These are phyloP conservation scores for Cyprinodon tularosa DNA, from an alignment of 2,113 vertebrate species.

Conservation along the genomic window DNA sequence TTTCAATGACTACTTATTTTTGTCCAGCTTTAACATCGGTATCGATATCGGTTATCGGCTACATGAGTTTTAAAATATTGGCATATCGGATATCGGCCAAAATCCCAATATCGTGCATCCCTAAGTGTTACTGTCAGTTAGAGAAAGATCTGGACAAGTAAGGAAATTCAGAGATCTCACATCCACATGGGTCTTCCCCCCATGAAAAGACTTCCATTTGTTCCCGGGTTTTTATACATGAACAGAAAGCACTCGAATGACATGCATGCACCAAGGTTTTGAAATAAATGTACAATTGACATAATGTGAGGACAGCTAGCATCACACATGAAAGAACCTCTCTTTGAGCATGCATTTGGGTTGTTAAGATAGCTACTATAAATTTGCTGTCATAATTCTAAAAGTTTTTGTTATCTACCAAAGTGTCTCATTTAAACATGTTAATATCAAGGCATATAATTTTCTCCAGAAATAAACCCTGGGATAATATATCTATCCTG, in stretches of 20 bases:
- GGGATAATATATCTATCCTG: conserved; percentile 5
- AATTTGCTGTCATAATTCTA: too few relatives aligned
- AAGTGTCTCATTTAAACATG: too few relatives aligned
- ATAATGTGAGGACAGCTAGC: conserved; percentile 30
- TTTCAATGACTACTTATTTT: too few relatives aligned
- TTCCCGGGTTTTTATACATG: conserved; percentile 52
- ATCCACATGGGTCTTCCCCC: conserved; percentile 28
- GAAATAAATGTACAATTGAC: conserved; percentile 5
- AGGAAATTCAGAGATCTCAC: conserved; percentile 24
- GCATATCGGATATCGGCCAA: too few relatives aligned
- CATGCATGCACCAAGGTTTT: conserved; percentile 31
- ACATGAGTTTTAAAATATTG: too few relatives aligned
- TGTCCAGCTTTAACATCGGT: too few relatives aligned
- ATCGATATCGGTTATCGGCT: too few relatives aligned
- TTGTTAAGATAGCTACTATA: too few relatives aligned
- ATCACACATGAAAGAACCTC: conserved; percentile 35
- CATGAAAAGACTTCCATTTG: conserved; percentile 31
- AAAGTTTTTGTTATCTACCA: too few relatives aligned
- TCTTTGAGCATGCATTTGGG: not conserved
- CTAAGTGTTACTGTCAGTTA: not conserved
- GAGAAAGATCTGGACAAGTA: not conserved
- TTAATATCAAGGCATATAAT: too few relatives aligned
- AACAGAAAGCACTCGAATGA: conserved; percentile 31
- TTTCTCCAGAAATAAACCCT: too few relatives aligned
- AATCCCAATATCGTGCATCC: not conserved